Evolutionary conservation across 2,797 vertebrate genomes (phyloP).

Genomic region (Esox lucius): DNA sequence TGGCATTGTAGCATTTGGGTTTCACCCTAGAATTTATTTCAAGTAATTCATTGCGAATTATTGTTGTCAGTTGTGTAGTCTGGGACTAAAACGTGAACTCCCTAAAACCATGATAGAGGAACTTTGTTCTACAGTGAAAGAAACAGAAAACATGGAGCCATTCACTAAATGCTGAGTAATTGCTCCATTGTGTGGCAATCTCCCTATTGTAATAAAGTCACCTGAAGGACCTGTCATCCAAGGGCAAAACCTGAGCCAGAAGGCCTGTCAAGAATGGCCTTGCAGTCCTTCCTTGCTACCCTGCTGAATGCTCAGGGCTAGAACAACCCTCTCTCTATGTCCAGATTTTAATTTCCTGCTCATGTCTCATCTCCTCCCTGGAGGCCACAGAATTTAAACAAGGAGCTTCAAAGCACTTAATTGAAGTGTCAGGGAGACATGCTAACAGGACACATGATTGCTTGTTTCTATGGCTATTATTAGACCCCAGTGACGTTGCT

Average conservation of each 20-base stretch:
- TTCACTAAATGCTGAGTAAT: slow-evolving; percentile 5
- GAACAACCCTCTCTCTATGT: slow-evolving; percentile 19
- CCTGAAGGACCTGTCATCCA: not conserved
- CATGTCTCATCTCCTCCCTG: not conserved
- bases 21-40: not conserved
- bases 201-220: slow-evolving; percentile 1
- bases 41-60: not conserved
- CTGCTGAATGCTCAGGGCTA: slow-evolving; percentile 7
- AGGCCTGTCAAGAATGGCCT: slow-evolving; percentile 9
- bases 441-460: not conserved
- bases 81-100: not conserved
- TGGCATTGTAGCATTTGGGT: no score
- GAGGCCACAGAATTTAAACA: slow-evolving; percentile 9
- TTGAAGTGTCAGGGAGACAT: slow-evolving; percentile 7
- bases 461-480: not conserved
- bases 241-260: slow-evolving; percentile 6
- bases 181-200: not conserved
- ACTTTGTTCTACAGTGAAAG: not conserved
- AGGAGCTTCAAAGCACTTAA: slow-evolving; percentile 9
- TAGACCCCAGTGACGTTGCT: not conserved
- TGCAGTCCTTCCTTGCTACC: slow-evolving; percentile 8
- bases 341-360: slow-evolving; percentile 10
- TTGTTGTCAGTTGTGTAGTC: not conserved
- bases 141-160: not conserved
- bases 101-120: not conserved